These are phyloP conservation scores for Orycteropus afer DNA, from an alignment of 2,113 vertebrate genomes.

Conservation along the genomic window DNA sequence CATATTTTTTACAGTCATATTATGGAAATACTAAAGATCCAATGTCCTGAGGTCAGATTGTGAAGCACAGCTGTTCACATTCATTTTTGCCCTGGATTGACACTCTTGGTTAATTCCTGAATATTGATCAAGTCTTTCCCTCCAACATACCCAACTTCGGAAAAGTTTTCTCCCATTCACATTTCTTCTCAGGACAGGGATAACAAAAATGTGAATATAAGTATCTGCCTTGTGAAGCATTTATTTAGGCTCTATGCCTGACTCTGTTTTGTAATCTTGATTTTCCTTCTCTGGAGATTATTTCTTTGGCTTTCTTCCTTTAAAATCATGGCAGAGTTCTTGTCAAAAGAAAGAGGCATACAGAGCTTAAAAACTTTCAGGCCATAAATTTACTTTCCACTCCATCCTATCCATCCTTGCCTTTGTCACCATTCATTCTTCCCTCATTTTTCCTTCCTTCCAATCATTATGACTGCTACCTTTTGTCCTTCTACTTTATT, in stretches of 20 bases:
- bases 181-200: slow-evolving; percentile 20
- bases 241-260: neutral
- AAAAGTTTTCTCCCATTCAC: neutral
- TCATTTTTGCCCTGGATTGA: slow-evolving; percentile 61
- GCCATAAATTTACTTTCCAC: neutral
- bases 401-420: neutral
- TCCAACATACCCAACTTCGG: neutral
- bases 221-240: neutral
- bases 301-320: slow-evolving; percentile 23
- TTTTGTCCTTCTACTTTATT: neutral
- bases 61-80: slow-evolving; percentile 69
- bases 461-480: rapidly evolving
- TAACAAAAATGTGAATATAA: neutral
- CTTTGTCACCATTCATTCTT: neutral
- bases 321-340: neutral
- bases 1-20: slow-evolving; percentile 68
- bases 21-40: slow-evolving; percentile 68
- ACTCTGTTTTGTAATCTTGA: slow-evolving; percentile 25
- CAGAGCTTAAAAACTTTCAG: neutral
- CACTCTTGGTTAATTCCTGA: slow-evolving; percentile 51
- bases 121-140: slow-evolving; percentile 44
- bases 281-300: slow-evolving; percentile 14
- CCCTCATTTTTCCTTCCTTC: neutral
- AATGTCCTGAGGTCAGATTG: slow-evolving; percentile 70
- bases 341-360: neutral